Percentiles rank a stretch among this genome's conserved stretches.
Evolutionary conservation across 2,888 invertebrate species (phyloP).

Genomic region (Andrena bucephala): DNA sequence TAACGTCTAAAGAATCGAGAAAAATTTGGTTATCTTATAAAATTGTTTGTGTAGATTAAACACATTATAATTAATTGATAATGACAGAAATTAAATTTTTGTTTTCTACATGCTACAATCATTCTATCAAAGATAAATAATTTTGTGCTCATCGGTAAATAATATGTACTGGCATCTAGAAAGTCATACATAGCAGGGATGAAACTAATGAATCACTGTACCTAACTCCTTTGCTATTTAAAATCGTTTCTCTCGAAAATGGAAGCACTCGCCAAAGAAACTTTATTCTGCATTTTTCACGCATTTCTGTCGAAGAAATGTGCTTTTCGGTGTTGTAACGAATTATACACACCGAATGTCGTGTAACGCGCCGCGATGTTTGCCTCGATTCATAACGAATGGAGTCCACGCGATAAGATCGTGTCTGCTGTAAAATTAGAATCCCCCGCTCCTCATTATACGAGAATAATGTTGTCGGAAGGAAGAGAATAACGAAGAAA

Average conservation of each 20-base stretch:
- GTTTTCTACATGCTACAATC: too few relatives aligned
- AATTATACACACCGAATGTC: neutral
- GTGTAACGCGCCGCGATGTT: constrained; percentile 38
- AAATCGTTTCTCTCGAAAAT: neutral
- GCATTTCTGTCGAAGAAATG: neutral
- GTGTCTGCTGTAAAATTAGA: constrained; percentile 72
- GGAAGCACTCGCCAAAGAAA: neutral
- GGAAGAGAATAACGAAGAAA: constrained; percentile 79
- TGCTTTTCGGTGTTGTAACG: neutral
- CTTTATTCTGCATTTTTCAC: neutral
- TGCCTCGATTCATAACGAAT: constrained; percentile 60
- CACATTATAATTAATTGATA: too few relatives aligned
- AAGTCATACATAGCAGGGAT: too few relatives aligned
- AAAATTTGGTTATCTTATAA: too few relatives aligned
- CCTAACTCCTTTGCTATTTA: too few relatives aligned
- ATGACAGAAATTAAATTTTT: too few relatives aligned
- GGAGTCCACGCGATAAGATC: constrained; percentile 61
- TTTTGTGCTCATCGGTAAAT: too few relatives aligned
- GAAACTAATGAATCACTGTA: too few relatives aligned
- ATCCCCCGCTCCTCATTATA: constrained; percentile 77
- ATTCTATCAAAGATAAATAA: too few relatives aligned
- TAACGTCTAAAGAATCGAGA: too few relatives aligned
- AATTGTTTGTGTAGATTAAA: too few relatives aligned
- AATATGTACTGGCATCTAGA: too few relatives aligned
- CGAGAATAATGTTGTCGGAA: constrained; percentile 80